phyloP scores from a whole-genome alignment of 92 coral and sea anemone species.

The Porites cylindrica region DNA sequence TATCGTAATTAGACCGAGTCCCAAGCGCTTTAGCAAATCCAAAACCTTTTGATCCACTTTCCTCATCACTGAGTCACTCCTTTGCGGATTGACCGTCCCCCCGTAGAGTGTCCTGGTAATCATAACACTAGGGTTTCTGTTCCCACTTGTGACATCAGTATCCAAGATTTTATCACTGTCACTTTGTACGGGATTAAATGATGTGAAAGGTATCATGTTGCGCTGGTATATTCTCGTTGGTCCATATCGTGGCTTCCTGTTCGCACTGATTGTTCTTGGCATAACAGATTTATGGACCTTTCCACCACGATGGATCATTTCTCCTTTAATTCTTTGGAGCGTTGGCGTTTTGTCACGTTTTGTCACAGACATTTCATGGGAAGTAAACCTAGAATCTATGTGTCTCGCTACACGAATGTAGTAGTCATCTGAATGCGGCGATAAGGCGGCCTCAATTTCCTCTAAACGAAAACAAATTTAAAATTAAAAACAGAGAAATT shows the following conservation, averaged over 20 bases:
- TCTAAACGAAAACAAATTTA: slow-evolving; percentile 30
- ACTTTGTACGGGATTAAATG: background rate
- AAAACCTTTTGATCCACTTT: slow-evolving; percentile 13
- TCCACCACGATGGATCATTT: background rate
- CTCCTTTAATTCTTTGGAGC: background rate
- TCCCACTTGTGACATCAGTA: background rate
- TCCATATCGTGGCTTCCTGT: background rate
- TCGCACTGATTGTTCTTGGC: background rate
- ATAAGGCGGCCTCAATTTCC: slow-evolving; percentile 56
- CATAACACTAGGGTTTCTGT: no score
- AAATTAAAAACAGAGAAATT: no score
- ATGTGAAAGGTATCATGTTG: background rate
- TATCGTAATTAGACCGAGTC: slow-evolving; percentile 54
- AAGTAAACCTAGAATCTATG: background rate
- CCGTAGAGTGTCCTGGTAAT: background rate
- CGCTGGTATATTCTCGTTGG: background rate
- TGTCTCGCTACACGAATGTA: slow-evolving; percentile 1
- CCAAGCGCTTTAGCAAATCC: slow-evolving; percentile 33
- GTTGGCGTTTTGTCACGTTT: background rate
- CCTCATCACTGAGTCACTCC: background rate
- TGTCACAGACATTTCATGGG: background rate
- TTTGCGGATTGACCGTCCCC: background rate
- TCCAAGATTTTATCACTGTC: background rate
- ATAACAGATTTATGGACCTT: background rate
- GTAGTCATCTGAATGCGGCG: slow-evolving; percentile 43